Base-by-base conservation (phyloP, 2,797 vertebrate genomes). In the Eidolon dupreanum region DNA sequence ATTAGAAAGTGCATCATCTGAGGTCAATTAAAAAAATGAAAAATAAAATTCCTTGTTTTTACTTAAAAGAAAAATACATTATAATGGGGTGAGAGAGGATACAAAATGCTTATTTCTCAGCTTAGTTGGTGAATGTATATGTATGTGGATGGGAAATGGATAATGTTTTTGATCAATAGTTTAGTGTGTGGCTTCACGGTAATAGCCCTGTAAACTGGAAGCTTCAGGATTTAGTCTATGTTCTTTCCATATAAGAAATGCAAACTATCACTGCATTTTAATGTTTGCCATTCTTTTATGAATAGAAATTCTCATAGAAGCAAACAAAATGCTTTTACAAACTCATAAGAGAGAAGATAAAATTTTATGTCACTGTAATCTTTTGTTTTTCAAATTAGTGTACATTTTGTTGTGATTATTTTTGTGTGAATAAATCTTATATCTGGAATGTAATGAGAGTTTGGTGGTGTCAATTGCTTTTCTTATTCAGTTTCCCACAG, bases 401-500 rank as follows among this genome's bases (percentile, higher is more conserved):
- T 97, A 96, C 92, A 97, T 97, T 98, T 97, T 96, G 89, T 97
- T 97, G 88, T 97, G 96, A 94, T 96, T 96, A 94, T 96, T 96
- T 96, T 87, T 88, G 19, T 96, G 88, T 95, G 96, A 98, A 97
- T 98, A 98, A 98, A 98, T 85, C 77, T 79, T 88, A 6, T 73
- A 84, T 89, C 93, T 79, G 12, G 3, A 83, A 79, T 89, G 26
- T 94, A 97, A n/a, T 43, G 74, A 84, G 75, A 92, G 20, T 61
- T 68, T 84, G 63, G 28, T 86, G 68, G 12, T 57, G 8, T 46
- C 17, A 19, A 0, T 73, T 81, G 38, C 15, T 26, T 88, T 74
- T 94, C 55, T 66, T 71, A 71, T 61, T 85, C 73, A 43, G 28
- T 83, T 85, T 90, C 78, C 70, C 17, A 22, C 2, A 61, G 16